Base-by-base conservation (phyloP, 2,113 vertebrate genomes). In the Paratilapia polleni region DNA sequence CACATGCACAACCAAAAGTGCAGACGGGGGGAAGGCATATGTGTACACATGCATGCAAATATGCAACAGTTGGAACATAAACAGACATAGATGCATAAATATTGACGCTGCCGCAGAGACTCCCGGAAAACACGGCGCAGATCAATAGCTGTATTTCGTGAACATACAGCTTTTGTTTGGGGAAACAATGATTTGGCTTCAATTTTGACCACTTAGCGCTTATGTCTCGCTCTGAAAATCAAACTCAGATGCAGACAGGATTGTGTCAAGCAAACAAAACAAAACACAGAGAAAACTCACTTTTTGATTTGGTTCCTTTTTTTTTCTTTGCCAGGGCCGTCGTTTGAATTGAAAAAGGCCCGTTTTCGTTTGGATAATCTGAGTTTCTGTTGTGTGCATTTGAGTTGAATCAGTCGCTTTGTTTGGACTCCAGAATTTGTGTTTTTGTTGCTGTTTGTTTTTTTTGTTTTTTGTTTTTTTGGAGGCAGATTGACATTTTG, bases 161-260 rank as follows among this genome's bases (percentile, higher is more conserved):
- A 90, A 88, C 86, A 88, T 85, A 61, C 83, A 81, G 87, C 87
- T 88, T 92, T 91, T 94, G 92, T 92, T 93, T 87, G 87, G 56
- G 17, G 66, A 82, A 91, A 90, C 89, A 89, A 85, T 87, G 83
- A 82, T 88, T 84, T 82, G 82, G 81, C 82, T 93, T 89, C 84
- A 85, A 66, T 91, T 91, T 91, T 88, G 74, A 92, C 86, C 91
- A 83, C 86, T 93, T 85, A 91, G 86, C 77, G 74, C 66, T 89
- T 80, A 81, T 47, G 68, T 88, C 90, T 41, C 73, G 83, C 87
- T 86, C 76, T 22, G 62, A 89, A 89, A 93, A 93, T 93, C 89
- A 87, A 90, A 92, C 75, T 77, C 15, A 26, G 58, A 86, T 52
- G 58, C 36, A 88, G 89, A 89, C 83, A 89, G 78, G 82, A 73